Conservation (phyloP, 2,113 vertebrate genomes). For the Sinocyclocheilus anophthalmus region DNA sequence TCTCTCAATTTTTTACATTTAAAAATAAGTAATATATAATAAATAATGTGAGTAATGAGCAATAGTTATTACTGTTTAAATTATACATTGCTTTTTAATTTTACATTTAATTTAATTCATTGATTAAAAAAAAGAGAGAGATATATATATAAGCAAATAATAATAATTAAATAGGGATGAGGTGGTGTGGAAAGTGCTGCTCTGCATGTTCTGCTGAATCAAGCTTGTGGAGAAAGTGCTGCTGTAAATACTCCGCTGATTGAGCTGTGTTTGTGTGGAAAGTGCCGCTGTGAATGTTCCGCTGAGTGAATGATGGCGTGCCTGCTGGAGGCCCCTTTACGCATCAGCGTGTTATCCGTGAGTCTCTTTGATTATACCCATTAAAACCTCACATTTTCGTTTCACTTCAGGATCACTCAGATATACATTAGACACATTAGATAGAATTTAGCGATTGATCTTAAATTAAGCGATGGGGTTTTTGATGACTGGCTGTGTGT, state of each 20-base stretch:
- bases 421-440: not conserved
- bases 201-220: not conserved
- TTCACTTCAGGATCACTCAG: not conserved
- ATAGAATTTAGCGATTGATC: not conserved
- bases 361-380: conserved; percentile 70
- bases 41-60: not conserved
- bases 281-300: conserved; percentile 79
- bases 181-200: conserved; percentile 12
- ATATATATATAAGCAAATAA: not conserved
- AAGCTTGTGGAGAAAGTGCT: conserved; percentile 7
- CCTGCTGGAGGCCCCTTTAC: conserved; percentile 95
- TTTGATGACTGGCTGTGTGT: conserved; percentile 13
- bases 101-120: too few species aligned
- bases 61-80: not conserved
- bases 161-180: too few species aligned
- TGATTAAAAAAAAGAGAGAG: not conserved
- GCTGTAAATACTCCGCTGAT: not conserved
- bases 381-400: not conserved
- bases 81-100: not conserved
- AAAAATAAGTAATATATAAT: not conserved
- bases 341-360: conserved; percentile 97
- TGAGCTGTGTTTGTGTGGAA: conserved; percentile 60
- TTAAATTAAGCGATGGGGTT: not conserved
- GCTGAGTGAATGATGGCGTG: conserved; percentile 92
- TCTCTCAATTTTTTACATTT: too few species aligned